Conservation (phyloP, 2,113 vertebrate genomes). For the Menidia beryllina region DNA sequence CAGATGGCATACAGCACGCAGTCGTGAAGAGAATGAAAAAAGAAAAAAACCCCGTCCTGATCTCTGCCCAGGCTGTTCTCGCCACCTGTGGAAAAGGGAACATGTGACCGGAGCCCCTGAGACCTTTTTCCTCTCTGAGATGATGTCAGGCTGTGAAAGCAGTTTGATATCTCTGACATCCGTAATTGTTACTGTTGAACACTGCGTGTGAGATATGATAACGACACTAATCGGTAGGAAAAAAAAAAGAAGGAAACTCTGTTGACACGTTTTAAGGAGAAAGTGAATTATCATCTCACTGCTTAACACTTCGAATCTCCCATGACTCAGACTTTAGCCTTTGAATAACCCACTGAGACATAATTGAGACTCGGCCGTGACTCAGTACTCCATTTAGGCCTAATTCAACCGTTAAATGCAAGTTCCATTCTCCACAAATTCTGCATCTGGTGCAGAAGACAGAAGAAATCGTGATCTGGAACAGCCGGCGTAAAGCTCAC, state of each 20-base stretch:
- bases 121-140: not conserved
- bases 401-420: not conserved
- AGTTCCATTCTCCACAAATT: conserved; percentile 11
- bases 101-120: conserved; percentile 7
- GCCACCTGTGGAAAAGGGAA: conserved; percentile 38
- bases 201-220: not conserved
- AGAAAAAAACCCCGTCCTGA: not conserved
- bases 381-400: not conserved
- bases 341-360: conserved; percentile 46
- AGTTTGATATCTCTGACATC: conserved; percentile 17
- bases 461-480: not conserved
- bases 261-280: conserved; percentile 28
- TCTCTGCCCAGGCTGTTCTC: conserved; percentile 27
- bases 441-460: not conserved
- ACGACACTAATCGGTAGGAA: conserved; percentile 7
- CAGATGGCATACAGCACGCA: conserved; percentile 49
- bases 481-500: conserved; percentile 9
- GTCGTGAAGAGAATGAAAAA: conserved; percentile 14
- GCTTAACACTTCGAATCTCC: conserved; percentile 49
- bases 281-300: conserved; percentile 49
- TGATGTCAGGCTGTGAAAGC: not conserved
- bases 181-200: conserved; percentile 4
- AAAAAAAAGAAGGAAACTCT: conserved; percentile 8
- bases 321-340: conserved; percentile 44
- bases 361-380: conserved; percentile 5